A percentile compares a stretch with the other conserved stretches of the same genome.
Evolutionary conservation across 2,888 invertebrate genomes (phyloP).

Genomic region (Pterostichus madidus): DNA sequence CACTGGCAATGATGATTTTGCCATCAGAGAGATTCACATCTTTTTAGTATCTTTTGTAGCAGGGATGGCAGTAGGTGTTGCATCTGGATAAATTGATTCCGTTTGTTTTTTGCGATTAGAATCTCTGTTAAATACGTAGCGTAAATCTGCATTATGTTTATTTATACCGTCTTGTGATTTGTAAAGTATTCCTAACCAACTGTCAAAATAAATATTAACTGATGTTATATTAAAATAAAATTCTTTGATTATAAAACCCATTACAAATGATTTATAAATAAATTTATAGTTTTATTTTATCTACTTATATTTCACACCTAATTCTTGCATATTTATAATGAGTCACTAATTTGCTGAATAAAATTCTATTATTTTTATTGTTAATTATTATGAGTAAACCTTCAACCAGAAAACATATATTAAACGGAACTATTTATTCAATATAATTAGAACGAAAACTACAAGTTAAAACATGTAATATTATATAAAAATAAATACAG

Average conservation of each 20-base stretch:
- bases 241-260: slow-evolving; percentile 28
- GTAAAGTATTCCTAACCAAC: slow-evolving; percentile 36
- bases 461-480: not conserved
- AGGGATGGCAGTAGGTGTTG: slow-evolving; percentile 87
- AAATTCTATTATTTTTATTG: too few species aligned
- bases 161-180: slow-evolving; percentile 49
- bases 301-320: too few species aligned
- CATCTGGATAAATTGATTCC: slow-evolving; percentile 65
- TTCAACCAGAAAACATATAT: not conserved
- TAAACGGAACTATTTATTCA: slow-evolving; percentile 36
- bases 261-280: not conserved
- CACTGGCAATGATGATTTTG: slow-evolving; percentile 83
- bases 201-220: slow-evolving; percentile 8
- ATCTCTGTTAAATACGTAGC: slow-evolving; percentile 54
- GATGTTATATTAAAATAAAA: not conserved
- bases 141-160: slow-evolving; percentile 17
- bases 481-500: slow-evolving; percentile 27
- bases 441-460: slow-evolving; percentile 2
- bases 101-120: slow-evolving; percentile 31
- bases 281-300: not conserved
- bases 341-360: too few species aligned
- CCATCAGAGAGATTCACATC: slow-evolving; percentile 87
- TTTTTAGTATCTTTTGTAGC: slow-evolving; percentile 89
- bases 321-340: not conserved
- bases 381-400: not conserved